Percentiles rank a stretch among this genome's conserved stretches.
phyloP scores from a whole-genome alignment of 2,888 invertebrate genomes.

The Nomada fabriciana region DNA sequence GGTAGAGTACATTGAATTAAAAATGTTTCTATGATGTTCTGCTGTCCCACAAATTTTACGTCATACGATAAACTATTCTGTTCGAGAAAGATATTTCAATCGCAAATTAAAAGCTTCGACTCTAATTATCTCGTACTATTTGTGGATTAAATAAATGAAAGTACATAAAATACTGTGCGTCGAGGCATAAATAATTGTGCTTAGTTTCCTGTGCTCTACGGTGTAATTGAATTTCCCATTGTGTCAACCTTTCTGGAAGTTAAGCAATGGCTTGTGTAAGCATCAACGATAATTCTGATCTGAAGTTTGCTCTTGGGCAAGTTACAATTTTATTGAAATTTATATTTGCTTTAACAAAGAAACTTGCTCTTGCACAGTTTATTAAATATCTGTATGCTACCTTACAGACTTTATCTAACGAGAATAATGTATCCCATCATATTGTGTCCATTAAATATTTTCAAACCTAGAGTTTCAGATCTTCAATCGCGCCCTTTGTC shows the following conservation, averaged over 20 bases:
- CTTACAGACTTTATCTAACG: not conserved
- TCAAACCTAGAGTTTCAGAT: not conserved
- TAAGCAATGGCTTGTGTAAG: not conserved
- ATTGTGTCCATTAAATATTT: not conserved
- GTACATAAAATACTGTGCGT: not conserved
- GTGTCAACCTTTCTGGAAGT: not conserved
- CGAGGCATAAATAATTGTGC: not conserved
- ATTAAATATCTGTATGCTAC: not conserved
- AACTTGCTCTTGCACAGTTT: not conserved
- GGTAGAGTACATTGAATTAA: no score
- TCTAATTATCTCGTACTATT: no score
- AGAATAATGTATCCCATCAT: not conserved
- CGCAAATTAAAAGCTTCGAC: no score
- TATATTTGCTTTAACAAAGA: not conserved
- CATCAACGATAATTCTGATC: not conserved
- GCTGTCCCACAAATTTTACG: no score
- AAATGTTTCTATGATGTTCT: no score
- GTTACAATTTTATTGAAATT: not conserved
- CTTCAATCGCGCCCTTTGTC: not conserved
- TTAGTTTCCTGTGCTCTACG: no score
- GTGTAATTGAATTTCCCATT: not conserved
- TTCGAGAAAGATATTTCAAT: no score
- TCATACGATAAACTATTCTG: no score
- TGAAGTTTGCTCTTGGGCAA: not conserved
- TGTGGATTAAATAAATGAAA: not conserved